Evolutionary conservation across 2,888 invertebrate species (phyloP).

Genomic region (Leucophenga montana): DNA sequence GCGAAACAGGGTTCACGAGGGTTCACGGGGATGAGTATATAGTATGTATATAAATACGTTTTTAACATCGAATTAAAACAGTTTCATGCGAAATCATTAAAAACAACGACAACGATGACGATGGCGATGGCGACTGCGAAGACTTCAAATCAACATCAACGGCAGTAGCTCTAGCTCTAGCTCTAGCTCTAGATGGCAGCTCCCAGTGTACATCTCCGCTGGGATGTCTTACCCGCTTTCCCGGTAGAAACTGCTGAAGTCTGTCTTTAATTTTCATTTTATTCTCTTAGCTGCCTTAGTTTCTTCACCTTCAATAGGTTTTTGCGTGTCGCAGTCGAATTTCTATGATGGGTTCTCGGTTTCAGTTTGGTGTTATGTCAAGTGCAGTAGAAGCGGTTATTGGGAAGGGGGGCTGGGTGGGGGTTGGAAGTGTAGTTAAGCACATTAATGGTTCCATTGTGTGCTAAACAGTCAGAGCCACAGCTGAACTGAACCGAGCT

Average conservation of each 20-base stretch:
- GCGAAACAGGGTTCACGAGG: background rate
- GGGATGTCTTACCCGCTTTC: background rate
- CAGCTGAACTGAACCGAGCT: slow-evolving; percentile 28
- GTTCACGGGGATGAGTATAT: background rate
- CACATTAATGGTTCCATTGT: slow-evolving; percentile 67
- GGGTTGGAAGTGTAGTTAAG: slow-evolving; percentile 44
- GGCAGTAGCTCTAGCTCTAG: background rate
- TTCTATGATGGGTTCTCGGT: slow-evolving; percentile 25
- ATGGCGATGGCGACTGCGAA: background rate
- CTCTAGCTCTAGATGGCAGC: background rate
- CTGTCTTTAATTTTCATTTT: slow-evolving; percentile 5
- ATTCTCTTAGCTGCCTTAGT: slow-evolving; percentile 3
- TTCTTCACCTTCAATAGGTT: slow-evolving; percentile 19
- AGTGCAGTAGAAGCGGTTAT: slow-evolving; percentile 26
- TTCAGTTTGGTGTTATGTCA: slow-evolving; percentile 1
- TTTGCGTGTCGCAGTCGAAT: slow-evolving; percentile 13
- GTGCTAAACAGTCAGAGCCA: slow-evolving; percentile 61
- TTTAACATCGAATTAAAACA: slow-evolving; percentile 11
- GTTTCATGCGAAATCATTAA: slow-evolving; percentile 18
- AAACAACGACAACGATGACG: background rate
- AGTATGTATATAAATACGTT: background rate
- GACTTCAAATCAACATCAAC: slow-evolving; percentile 9
- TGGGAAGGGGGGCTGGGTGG: too few relatives aligned
- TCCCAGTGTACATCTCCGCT: background rate
- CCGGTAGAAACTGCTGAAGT: background rate